phyloP scores from a whole-genome alignment of 1,140 invertebrate genomes.

The Drosophila novamexicana region DNA sequence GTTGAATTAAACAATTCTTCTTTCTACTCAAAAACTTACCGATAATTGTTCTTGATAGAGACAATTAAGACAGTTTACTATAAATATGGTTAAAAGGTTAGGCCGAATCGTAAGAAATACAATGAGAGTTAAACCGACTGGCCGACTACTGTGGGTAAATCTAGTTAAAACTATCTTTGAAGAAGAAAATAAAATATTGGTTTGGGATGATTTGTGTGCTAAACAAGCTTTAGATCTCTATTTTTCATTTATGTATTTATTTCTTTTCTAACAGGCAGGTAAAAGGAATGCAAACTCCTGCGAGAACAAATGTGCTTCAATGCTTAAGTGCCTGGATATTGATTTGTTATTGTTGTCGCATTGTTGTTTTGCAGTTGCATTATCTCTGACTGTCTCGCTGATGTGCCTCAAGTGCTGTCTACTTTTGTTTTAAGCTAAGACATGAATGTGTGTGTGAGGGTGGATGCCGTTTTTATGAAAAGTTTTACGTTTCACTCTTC shows the following conservation, averaged over 20 bases:
- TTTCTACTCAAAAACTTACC: no score
- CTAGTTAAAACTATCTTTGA: not conserved
- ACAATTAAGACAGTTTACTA: no score
- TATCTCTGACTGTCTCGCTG: conserved; percentile 27
- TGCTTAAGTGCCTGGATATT: conserved; percentile 82
- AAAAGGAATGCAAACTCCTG: conserved; percentile 49
- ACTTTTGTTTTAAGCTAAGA: conserved; percentile 24
- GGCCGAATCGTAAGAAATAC: no score
- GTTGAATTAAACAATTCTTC: no score
- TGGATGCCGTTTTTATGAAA: conserved; percentile 43
- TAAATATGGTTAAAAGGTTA: no score
- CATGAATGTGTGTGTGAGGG: conserved; percentile 14
- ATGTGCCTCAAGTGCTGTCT: conserved; percentile 53
- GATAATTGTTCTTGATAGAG: no score
- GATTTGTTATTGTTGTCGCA: conserved; percentile 40
- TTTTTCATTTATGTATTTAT: not conserved
- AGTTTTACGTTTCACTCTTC: conserved; percentile 84
- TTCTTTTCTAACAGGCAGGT: conserved; percentile 15
- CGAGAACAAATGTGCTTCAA: conserved; percentile 78
- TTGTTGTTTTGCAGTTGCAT: conserved; percentile 34
- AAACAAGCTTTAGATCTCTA: not conserved
- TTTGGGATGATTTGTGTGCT: conserved; percentile 6
- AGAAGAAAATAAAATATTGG: conserved; percentile 12
- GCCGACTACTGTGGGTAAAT: no score
- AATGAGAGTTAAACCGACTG: no score